phyloP scores from a whole-genome alignment of 2,113 vertebrate genomes.

The Passer domesticus region DNA sequence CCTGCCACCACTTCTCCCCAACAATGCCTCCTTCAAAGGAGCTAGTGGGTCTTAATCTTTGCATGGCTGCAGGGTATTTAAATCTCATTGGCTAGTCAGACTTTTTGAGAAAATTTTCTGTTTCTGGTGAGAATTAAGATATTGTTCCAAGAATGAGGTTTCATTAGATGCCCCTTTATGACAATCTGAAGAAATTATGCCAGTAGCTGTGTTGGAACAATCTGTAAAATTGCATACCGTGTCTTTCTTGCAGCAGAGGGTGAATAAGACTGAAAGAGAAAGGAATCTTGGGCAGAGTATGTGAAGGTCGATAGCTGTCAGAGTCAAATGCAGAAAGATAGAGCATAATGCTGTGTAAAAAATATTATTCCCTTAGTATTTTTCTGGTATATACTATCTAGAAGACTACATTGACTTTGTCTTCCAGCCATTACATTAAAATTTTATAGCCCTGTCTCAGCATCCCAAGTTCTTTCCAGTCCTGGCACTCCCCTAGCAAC shows the following conservation, averaged over 20 bases:
- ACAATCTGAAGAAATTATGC: not conserved
- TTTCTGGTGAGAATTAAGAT: not conserved
- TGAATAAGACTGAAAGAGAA: not conserved
- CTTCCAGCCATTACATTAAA: not conserved
- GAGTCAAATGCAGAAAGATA: not conserved
- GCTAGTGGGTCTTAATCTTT: not conserved
- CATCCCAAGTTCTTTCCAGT: not conserved
- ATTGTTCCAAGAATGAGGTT: not conserved
- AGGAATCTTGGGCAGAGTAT: not conserved
- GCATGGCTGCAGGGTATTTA: not conserved
- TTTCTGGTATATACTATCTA: not conserved
- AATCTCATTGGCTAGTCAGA: not conserved
- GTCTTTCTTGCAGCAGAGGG: not conserved
- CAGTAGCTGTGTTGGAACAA: not conserved
- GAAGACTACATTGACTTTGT: not conserved
- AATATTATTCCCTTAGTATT: not conserved
- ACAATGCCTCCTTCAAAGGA: not conserved
- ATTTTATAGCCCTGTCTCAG: not conserved
- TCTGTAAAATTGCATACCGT: not conserved
- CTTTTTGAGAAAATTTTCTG: not conserved
- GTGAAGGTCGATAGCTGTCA: not conserved
- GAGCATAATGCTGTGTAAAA: not conserved
- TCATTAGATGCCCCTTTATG: not conserved
- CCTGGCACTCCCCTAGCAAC: not conserved
- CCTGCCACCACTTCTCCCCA: not conserved